A percentile compares a stretch with the other conserved stretches of the same genome.
phyloP scores from a whole-genome alignment of 1,140 invertebrate genomes.

The Papilio xuthus region DNA sequence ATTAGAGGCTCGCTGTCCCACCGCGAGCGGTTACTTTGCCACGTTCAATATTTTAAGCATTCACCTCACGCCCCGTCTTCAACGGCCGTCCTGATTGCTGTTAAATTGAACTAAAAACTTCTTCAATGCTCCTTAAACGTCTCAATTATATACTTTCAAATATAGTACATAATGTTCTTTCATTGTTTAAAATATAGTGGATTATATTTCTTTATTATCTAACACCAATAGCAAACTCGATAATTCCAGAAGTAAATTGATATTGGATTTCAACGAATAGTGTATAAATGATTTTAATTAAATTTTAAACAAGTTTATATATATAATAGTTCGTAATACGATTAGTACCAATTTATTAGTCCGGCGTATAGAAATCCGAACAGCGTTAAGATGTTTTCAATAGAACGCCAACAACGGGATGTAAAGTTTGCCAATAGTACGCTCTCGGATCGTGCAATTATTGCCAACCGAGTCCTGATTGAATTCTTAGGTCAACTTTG shows the following conservation, averaged over 20 bases:
- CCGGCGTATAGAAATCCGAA: slow-evolving; percentile 69
- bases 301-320: slow-evolving; percentile 78
- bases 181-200: slow-evolving; percentile 6
- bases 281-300: slow-evolving; percentile 63
- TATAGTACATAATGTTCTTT: slow-evolving; percentile 26
- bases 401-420: slow-evolving; percentile 76
- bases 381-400: slow-evolving; percentile 79
- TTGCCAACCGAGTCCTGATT: slow-evolving; percentile 77
- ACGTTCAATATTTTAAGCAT: slow-evolving; percentile 78
- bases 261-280: not conserved
- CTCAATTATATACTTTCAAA: slow-evolving; percentile 65
- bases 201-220: slow-evolving; percentile 26
- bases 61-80: slow-evolving; percentile 74
- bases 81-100: slow-evolving; percentile 78
- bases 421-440: slow-evolving; percentile 77
- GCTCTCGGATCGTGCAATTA: slow-evolving; percentile 75
- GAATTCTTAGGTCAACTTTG: slow-evolving; percentile 79
- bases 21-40: slow-evolving; percentile 65
- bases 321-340: slow-evolving; percentile 62
- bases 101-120: slow-evolving; percentile 81
- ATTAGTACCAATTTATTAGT: slow-evolving; percentile 73
- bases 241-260: not conserved
- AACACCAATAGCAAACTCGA: too few species aligned
- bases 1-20: slow-evolving; percentile 63
- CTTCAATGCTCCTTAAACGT: slow-evolving; percentile 75